Evolutionary conservation across 64 coral and sea anemone species (phyloP), one percentile per base, ranked within the genome.

Genomic region (Hydrozoanthus tunicans): DNA sequence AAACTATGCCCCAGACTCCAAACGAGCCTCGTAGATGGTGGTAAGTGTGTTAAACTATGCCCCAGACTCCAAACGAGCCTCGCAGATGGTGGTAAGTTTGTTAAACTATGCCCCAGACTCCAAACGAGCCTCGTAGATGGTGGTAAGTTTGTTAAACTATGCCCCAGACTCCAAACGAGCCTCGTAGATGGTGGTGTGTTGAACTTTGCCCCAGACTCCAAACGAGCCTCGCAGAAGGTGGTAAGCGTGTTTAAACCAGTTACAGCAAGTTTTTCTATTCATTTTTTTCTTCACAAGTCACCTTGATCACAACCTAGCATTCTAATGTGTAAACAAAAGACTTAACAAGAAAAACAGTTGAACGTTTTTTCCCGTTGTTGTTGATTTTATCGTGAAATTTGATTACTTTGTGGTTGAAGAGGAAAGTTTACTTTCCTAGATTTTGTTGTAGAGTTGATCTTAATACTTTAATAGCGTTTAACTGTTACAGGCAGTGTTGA

Each of bases 81-180:
- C 94, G n/a, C 97, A 99, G 81, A 99, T 99, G 97, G 84, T 99
- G 94, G 96, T 98, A 94, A 64, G 96, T 91, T 6, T 27, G 54
- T 8, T 2, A 6, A 17, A 17, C 68, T 25, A 7, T 71, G 1
- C 68, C 68, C 68, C 68, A 25, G 32, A 43, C 32, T 43, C 32
- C 32, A 43, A 43, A 43, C 32, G 32, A 43, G 32, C 0, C 32
- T 43, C 94, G n/a, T 94, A 99, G 81, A 99, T 99, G 97, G 84
- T 99, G 94, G 96, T 98, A 94, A 64, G 96, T 91, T 6, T 27
- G 54, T 8, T 2, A 6, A 17, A 17, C 68, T 25, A 7, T 71
- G 1, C 68, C 68, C 68, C 68, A 25, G 32, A 43, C 32, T 43
- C 32, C 32, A 43, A 43, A 43, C 32, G 32, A 43, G 32, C 0